phyloP scores from a whole-genome alignment of 92 coral and sea anemone species.

The Parazoanthus darwini region DNA sequence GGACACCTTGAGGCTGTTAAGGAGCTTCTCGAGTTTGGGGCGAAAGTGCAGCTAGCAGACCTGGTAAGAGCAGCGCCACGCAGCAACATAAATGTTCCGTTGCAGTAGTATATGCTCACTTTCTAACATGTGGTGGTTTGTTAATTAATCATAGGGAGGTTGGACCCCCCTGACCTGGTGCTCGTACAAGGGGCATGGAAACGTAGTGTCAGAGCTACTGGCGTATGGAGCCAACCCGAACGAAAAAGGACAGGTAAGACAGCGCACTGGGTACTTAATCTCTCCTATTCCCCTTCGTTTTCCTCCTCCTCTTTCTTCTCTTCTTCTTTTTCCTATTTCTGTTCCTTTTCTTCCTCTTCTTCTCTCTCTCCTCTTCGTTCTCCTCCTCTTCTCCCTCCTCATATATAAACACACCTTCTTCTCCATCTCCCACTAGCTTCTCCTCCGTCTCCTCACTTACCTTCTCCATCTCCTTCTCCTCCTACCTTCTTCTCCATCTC shows the following conservation, averaged over 20 bases:
- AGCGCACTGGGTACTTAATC: background rate
- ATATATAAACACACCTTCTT: too few relatives aligned
- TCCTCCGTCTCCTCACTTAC: too few relatives aligned
- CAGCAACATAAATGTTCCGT: background rate
- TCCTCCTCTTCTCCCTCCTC: too few relatives aligned
- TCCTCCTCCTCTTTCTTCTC: too few relatives aligned
- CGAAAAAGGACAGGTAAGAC: constrained; percentile 89
- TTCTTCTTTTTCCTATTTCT: too few relatives aligned
- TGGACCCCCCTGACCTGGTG: constrained; percentile 98
- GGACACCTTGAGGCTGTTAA: constrained; percentile 76
- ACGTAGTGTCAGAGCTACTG: constrained; percentile 75
- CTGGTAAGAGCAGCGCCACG: constrained; percentile 57
- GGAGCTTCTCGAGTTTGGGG: constrained; percentile 90
- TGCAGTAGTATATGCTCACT: too few relatives aligned
- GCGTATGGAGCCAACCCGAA: constrained; percentile 86
- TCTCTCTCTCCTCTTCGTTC: too few relatives aligned
- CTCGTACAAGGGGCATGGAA: constrained; percentile 89
- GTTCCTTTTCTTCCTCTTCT: too few relatives aligned
- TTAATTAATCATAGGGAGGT: constrained; percentile 67
- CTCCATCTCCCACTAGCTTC: too few relatives aligned
- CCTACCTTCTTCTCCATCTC: too few relatives aligned
- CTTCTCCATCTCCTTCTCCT: too few relatives aligned
- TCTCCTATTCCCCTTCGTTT: too few relatives aligned
- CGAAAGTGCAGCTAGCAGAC: constrained; percentile 81
- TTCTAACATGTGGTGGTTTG: background rate